A percentile compares a stretch with the other conserved stretches of the same genome.
Conservation (phyloP, 2,797 vertebrate species). For the Steatocranus sp. region DNA sequence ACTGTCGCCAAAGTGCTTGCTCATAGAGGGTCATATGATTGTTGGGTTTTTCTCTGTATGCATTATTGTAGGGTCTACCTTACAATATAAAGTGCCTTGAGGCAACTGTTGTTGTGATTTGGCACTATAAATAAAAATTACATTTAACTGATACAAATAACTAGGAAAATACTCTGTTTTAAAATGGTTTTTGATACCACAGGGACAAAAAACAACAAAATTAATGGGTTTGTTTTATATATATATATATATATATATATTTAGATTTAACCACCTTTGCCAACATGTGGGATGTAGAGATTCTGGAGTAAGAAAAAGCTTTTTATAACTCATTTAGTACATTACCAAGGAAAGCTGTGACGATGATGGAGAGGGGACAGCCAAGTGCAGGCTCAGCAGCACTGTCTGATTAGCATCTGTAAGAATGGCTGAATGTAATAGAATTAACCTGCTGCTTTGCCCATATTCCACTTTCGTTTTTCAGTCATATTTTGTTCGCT, state of each 20-base stretch:
- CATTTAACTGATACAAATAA: not conserved
- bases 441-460: not conserved
- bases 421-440: not conserved
- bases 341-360: not conserved
- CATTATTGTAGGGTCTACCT: rapidly evolving
- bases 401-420: not conserved
- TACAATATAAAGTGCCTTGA: rapidly evolving
- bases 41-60: not conserved
- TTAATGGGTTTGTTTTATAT: not conserved
- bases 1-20: not conserved
- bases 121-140: rapidly evolving
- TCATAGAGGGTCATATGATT: rapidly evolving
- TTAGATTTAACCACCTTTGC: not conserved
- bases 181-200: not conserved
- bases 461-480: rapidly evolving
- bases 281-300: not conserved
- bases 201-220: not conserved
- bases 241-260: not conserved
- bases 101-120: not conserved
- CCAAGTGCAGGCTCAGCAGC: not conserved
- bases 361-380: not conserved
- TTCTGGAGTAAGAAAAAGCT: not conserved
- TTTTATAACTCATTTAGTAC: not conserved
- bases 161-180: not conserved
- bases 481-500: not conserved